Evolutionary conservation across 2,797 vertebrate species (phyloP).

Genomic region (Hemibagrus guttatus): DNA sequence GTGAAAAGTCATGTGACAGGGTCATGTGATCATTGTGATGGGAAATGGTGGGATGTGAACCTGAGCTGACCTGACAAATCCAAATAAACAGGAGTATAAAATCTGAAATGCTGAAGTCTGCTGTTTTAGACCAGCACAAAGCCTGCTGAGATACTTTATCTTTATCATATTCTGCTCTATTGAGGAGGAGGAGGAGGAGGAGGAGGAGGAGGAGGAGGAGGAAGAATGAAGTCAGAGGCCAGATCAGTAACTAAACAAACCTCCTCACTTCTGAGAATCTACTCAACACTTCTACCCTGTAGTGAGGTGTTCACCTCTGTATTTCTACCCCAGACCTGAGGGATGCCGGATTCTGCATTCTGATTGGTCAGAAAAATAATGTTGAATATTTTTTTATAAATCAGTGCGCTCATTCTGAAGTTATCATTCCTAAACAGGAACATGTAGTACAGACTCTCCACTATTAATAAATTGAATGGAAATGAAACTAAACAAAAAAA

Average conservation of each 20-base stretch:
- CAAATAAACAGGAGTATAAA: neutral
- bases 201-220: too few species aligned
- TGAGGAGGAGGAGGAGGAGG: neutral
- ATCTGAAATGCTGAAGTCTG: neutral
- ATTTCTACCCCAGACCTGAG: neutral
- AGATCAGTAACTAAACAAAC: neutral
- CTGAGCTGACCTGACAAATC: neutral
- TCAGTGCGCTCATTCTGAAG: neutral
- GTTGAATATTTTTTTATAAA: neutral
- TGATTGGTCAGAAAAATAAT: neutral
- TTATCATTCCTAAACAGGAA: neutral
- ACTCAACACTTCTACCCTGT: neutral
- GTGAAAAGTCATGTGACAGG: neutral
- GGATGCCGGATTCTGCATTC: neutral
- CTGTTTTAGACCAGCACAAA: neutral
- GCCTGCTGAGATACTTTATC: neutral
- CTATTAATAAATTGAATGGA: neutral
- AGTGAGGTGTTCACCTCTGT: too few species aligned
- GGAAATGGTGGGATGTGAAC: too few species aligned
- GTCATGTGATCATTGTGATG: constrained; percentile 1
- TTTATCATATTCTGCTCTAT: neutral
- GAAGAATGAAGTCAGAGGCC: neutral
- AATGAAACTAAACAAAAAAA: too few species aligned
- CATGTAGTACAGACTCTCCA: too few species aligned
- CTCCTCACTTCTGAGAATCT: neutral